Conservation (phyloP, 1,140 invertebrate genomes). For the Zaprionus capensis region DNA sequence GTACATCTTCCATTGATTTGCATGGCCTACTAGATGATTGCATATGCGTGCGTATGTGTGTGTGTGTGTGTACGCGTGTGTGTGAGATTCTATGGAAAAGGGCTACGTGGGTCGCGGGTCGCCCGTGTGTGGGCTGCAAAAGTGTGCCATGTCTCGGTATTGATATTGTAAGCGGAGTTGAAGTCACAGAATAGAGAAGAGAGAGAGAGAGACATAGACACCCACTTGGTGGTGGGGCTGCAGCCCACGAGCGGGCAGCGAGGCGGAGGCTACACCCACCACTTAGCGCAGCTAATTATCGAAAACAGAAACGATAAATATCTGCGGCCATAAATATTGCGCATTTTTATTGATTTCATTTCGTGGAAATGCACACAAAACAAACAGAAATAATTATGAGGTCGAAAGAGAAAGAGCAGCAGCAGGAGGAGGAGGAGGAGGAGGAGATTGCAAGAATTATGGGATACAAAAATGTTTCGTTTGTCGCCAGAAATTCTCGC, state of each 20-base stretch:
- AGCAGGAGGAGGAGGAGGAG: too few relatives aligned
- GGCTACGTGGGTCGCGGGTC: conserved; percentile 44
- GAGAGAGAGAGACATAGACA: conserved; percentile 40
- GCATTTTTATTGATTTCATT: conserved; percentile 75
- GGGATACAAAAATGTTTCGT: conserved; percentile 46
- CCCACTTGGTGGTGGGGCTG: conserved; percentile 42
- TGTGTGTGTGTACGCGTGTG: neutral
- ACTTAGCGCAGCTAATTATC: conserved; percentile 65
- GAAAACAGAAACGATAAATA: conserved; percentile 21
- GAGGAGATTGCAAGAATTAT: conserved; percentile 41
- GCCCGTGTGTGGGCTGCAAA: conserved; percentile 65
- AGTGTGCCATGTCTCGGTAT: conserved; percentile 69
- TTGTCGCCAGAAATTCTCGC: conserved; percentile 47
- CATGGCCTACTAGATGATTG: conserved; percentile 49
- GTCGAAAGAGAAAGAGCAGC: neutral
- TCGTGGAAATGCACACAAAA: conserved; percentile 55
- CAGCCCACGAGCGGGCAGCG: conserved; percentile 21
- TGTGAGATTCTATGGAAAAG: conserved; percentile 63
- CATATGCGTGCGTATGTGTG: neutral
- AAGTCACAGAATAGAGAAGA: conserved; percentile 14
- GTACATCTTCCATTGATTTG: conserved; percentile 70
- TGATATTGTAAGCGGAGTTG: conserved; percentile 6
- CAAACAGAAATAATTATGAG: conserved; percentile 47
- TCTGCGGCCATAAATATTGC: conserved; percentile 41
- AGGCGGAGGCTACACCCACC: conserved; percentile 39